Conservation (phyloP, 1,140 invertebrate species). For the Platorchestia sp. region DNA sequence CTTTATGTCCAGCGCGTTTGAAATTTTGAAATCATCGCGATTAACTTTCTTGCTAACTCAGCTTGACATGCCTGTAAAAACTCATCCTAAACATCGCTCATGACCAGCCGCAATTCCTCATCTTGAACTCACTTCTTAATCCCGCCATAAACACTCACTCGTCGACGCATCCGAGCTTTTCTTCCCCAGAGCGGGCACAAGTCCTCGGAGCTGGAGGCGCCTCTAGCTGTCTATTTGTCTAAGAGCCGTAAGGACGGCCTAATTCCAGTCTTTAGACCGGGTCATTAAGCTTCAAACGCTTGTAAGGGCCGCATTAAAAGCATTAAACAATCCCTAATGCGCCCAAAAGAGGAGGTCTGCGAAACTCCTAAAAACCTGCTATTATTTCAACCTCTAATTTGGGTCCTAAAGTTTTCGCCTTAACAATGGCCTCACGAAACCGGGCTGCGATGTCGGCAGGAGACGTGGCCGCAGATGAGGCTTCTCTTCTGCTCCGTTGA, state of each 20-base stretch:
- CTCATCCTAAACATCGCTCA: too few relatives aligned
- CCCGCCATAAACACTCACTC: neutral
- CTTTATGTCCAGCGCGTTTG: neutral
- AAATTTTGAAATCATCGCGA: neutral
- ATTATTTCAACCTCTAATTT: constrained; percentile 39
- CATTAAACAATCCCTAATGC: constrained; percentile 53
- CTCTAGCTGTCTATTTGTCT: constrained; percentile 30
- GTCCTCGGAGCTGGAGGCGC: neutral
- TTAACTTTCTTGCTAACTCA: neutral
- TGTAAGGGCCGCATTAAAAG: constrained; percentile 31
- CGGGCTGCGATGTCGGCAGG: neutral
- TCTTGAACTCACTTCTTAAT: neutral
- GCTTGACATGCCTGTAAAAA: neutral
- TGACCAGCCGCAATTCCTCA: neutral
- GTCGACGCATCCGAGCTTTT: neutral
- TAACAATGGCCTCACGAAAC: constrained; percentile 23
- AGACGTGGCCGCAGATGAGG: neutral
- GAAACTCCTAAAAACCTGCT: constrained; percentile 11
- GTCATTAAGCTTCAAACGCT: constrained; percentile 41
- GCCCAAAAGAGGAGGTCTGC: constrained; percentile 40
- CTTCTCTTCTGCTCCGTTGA: neutral
- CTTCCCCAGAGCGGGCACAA: neutral
- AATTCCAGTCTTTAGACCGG: constrained; percentile 15
- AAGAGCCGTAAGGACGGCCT: constrained; percentile 11
- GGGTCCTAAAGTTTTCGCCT: neutral